Evolutionary conservation across 2,113 vertebrate species (phyloP), one percentile per base, ranked within the genome.

Genomic region (Alces alces): DNA sequence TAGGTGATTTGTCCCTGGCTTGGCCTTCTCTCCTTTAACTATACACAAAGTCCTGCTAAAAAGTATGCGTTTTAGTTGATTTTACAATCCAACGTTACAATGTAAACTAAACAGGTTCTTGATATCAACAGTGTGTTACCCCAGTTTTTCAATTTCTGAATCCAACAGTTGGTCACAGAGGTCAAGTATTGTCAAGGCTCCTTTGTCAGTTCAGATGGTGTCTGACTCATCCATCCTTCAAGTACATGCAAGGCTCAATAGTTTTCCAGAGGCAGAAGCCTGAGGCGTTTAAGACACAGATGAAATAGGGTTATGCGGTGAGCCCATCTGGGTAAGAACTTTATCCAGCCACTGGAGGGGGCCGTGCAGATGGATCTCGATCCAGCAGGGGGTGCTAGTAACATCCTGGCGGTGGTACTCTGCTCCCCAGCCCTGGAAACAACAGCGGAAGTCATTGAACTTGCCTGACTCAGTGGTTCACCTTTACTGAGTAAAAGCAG

Each of bases 271-370:
- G 73, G 96, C 97, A 98, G 97, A 97, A 98, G 97, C 97, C 97
- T 64, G 61, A 93, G 96, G 98, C 95, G 36, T 97, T 99, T 99
- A 99, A 99, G 99, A 99, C 98, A 99, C 99, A 3, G 99, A 99
- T 70, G 99, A 99, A 98, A 99, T 99, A 64, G 99, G 99, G 98
- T 99, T 99, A 98, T 99, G 99, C 98, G 99, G 99, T 66, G 99
- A 99, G 89, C 99, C 99, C 99, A 99, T 99, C 98, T 99, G 99
- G 97, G 99, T 99, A 86, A 99, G 99, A 97, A 99, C 99, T 99
- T 99, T 99, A 99, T 99, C 99, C 99, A 99, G 98, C 99, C 99
- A 99, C 98, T 99, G 99, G 97, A 99, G 99, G 28, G 99, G 99
- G 47, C 99, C 99, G 3, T 99, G 99, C 98, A 99, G 99, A 90